Conservation (phyloP, 2,888 invertebrate species). For the Blastobasis adustella region DNA sequence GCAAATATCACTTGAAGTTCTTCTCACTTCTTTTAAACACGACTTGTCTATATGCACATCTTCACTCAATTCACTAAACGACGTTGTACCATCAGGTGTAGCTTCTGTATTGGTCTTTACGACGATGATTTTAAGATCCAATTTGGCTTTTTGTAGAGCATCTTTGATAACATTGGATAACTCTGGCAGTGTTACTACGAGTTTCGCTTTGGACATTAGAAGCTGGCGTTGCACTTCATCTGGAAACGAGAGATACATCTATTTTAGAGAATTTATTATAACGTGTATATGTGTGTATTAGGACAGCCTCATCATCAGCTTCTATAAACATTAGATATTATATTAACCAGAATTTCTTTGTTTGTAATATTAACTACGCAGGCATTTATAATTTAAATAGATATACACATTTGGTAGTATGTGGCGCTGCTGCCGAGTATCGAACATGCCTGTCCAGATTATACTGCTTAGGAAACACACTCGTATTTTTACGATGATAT, state of each 20-base stretch:
- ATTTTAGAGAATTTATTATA: too few relatives aligned
- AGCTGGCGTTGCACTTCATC: conserved; percentile 84
- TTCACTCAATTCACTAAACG: conserved; percentile 78
- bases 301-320: too few relatives aligned
- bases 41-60: conserved; percentile 71
- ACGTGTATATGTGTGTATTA: too few relatives aligned
- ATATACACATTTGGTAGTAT: too few relatives aligned
- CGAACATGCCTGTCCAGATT: too few relatives aligned
- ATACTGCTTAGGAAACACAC: too few relatives aligned
- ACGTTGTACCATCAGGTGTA: conserved; percentile 61
- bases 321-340: too few relatives aligned
- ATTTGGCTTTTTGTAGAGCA: conserved; percentile 63
- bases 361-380: too few relatives aligned
- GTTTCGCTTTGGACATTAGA: conserved; percentile 74
- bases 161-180: conserved; percentile 59
- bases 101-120: conserved; percentile 51
- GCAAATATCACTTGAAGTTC: conserved; percentile 73
- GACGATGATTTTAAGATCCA: conserved; percentile 72
- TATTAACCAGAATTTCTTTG: too few relatives aligned
- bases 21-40: conserved; percentile 59
- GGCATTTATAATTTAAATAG: too few relatives aligned
- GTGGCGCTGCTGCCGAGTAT: too few relatives aligned
- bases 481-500: too few relatives aligned
- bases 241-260: conserved; percentile 38
- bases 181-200: conserved; percentile 76